Percentiles rank a stretch among this genome's conserved stretches.
Evolutionary conservation across 2,797 vertebrate species (phyloP).

Genomic region (Balearica regulorum): DNA sequence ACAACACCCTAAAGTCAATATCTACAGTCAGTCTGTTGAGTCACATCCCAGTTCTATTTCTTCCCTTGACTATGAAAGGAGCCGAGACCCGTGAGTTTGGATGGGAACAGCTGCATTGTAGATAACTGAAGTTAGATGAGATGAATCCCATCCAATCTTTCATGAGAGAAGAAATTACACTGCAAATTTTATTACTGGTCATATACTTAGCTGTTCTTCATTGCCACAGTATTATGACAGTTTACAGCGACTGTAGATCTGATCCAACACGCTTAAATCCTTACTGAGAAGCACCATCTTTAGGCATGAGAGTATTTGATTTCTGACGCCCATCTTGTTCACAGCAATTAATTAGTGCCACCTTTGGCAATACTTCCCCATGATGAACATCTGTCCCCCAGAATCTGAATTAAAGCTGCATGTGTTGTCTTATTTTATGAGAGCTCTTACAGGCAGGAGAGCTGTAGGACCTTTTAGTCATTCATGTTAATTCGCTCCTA

Average conservation of each 20-base stretch:
- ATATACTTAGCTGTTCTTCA: background rate
- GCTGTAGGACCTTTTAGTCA: background rate
- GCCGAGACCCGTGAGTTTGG: background rate
- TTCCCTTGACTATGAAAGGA: background rate
- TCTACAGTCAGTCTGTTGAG: background rate
- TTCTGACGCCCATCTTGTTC: background rate
- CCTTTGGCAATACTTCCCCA: background rate
- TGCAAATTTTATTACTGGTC: background rate
- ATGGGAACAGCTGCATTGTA: background rate
- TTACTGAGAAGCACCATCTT: background rate
- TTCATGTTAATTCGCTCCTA: background rate
- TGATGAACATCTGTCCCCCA: background rate
- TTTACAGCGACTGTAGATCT: background rate
- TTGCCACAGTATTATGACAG: background rate
- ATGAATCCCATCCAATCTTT: background rate
- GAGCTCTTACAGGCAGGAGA: background rate
- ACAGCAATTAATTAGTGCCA: slow-evolving; percentile 24
- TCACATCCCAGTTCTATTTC: background rate
- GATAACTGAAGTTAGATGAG: background rate
- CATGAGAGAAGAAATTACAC: background rate
- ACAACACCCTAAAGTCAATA: background rate
- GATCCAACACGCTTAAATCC: background rate
- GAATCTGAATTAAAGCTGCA: background rate
- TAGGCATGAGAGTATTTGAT: background rate
- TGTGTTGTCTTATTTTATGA: background rate